Evolutionary conservation across 2,888 invertebrate genomes (phyloP).

Genomic region (Phengaris alcon): DNA sequence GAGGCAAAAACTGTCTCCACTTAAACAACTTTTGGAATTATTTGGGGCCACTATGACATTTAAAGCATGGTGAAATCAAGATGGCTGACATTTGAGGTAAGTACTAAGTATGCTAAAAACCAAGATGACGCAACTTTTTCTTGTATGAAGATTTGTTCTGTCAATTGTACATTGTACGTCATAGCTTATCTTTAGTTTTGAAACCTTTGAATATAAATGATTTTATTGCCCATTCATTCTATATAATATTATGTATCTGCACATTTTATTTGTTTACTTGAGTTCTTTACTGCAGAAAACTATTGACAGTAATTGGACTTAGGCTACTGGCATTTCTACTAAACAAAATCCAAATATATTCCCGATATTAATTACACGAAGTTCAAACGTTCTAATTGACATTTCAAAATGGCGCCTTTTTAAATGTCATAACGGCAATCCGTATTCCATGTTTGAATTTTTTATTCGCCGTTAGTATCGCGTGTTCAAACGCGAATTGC

Average conservation of each 20-base stretch:
- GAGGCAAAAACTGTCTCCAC: too few relatives aligned
- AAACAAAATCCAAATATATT: background rate
- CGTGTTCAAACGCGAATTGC: constrained; percentile 29
- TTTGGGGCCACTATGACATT: too few relatives aligned
- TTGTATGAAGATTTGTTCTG: too few relatives aligned
- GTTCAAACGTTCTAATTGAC: constrained; percentile 6
- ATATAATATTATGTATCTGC: background rate
- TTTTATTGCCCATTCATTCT: background rate
- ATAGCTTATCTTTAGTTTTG: too few relatives aligned
- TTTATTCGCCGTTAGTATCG: constrained; percentile 28
- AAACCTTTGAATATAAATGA: too few relatives aligned
- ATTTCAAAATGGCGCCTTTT: constrained; percentile 15
- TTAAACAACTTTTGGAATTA: too few relatives aligned
- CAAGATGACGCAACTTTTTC: too few relatives aligned
- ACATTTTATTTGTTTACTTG: background rate
- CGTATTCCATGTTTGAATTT: constrained; percentile 21
- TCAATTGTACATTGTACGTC: too few relatives aligned
- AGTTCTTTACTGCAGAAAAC: constrained; percentile 1
- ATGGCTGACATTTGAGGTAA: too few relatives aligned
- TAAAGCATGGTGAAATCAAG: too few relatives aligned
- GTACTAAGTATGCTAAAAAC: too few relatives aligned
- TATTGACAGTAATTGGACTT: background rate
- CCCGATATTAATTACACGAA: background rate
- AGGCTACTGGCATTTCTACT: background rate
- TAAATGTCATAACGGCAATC: constrained; percentile 27